Conservation (phyloP, 2,888 invertebrate species). For the Agonopterix heracliana region DNA sequence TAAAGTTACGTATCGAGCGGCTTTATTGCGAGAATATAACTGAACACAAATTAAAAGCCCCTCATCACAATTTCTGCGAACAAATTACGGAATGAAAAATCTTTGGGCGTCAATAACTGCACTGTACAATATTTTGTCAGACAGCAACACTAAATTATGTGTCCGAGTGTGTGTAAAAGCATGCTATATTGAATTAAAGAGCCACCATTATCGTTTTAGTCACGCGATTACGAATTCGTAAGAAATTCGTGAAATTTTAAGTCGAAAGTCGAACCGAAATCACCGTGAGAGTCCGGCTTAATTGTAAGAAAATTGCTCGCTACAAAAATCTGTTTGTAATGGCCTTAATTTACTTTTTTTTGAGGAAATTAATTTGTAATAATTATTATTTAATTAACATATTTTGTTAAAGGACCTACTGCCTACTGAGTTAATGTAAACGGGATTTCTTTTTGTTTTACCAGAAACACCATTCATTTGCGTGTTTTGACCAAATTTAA, state of each 20-base stretch:
- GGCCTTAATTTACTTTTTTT: neutral
- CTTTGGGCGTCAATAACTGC: too few species aligned
- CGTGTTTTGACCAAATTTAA: too few species aligned
- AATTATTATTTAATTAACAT: neutral
- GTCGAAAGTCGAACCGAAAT: neutral
- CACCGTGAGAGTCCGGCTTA: neutral
- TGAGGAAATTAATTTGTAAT: neutral
- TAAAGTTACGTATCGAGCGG: too few species aligned
- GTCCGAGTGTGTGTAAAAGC: neutral
- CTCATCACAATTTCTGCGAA: too few species aligned
- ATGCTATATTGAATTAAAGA: constrained; percentile 12
- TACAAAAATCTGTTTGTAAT: neutral
- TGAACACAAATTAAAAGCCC: too few species aligned
- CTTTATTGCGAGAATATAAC: too few species aligned
- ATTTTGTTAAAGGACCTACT: neutral
- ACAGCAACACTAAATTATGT: neutral
- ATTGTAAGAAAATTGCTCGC: neutral
- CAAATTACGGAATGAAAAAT: too few species aligned
- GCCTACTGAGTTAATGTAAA: too few species aligned
- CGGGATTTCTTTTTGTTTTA: neutral
- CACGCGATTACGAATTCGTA: constrained; percentile 7
- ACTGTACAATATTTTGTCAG: too few species aligned
- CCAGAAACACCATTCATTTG: too few species aligned
- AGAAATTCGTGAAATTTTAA: constrained; percentile 1
- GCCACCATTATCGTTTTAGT: constrained; percentile 11